Percentiles rank a stretch among this genome's conserved stretches.
phyloP scores from a whole-genome alignment of 2,888 invertebrate species.

The Pomacea canaliculata region DNA sequence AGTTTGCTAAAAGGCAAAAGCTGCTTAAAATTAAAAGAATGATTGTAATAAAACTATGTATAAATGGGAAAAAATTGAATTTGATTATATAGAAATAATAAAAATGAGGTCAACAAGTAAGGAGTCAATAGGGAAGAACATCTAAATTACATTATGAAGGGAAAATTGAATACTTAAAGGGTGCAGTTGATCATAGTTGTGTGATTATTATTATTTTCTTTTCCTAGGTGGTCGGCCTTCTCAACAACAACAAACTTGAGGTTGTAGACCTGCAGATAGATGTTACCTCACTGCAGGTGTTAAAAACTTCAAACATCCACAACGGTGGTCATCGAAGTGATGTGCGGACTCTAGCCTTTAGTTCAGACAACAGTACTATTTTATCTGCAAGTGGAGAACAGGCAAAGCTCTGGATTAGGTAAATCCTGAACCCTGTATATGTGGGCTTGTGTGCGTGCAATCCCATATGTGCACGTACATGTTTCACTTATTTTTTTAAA shows the following conservation, averaged over 20 bases:
- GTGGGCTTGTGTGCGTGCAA: not conserved
- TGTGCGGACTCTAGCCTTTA: constrained; percentile 87
- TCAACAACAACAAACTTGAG: constrained; percentile 83
- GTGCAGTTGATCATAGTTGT: not conserved
- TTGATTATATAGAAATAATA: too few relatives aligned
- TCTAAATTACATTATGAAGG: too few relatives aligned
- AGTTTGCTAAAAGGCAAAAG: too few relatives aligned
- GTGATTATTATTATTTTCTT: not conserved
- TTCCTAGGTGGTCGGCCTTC: constrained; percentile 69
- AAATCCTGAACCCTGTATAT: constrained; percentile 27
- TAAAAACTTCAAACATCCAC: constrained; percentile 70
- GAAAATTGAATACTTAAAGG: too few relatives aligned
- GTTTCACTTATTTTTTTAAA: not conserved
- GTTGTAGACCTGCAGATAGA: constrained; percentile 73
- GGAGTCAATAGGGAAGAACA: too few relatives aligned
- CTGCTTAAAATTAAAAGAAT: too few relatives aligned
- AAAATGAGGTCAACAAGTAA: too few relatives aligned
- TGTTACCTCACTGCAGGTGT: constrained; percentile 41
- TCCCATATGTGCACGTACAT: not conserved
- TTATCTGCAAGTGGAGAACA: constrained; percentile 88
- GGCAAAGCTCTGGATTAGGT: constrained; percentile 95
- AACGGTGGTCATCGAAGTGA: constrained; percentile 90
- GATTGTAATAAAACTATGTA: too few relatives aligned
- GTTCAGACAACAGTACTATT: constrained; percentile 89
- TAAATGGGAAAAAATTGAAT: too few relatives aligned